Base-by-base conservation (phyloP, 2,797 vertebrate genomes). In the Fringilla coelebs region DNA sequence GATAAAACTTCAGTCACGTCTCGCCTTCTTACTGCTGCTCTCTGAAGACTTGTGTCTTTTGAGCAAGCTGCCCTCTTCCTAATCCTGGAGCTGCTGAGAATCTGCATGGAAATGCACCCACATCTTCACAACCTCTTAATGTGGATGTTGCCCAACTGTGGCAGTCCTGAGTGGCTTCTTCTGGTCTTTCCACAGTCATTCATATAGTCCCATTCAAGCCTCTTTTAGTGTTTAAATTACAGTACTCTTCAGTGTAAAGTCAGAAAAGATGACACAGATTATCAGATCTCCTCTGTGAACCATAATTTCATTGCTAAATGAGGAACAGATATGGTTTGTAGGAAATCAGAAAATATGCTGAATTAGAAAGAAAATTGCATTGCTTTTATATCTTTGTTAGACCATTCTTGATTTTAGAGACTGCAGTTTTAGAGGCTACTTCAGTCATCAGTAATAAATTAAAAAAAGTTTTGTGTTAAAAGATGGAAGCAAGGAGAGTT, bases 141-240 rank as follows among this genome's bases (percentile, higher is more conserved):
- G 36, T 0, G 55, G 31, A 12, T 40, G 17, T 13, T 80, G 6
- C 15, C 34, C 24, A 67, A 0, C 14, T 29, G 21, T 49, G 26
- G 11, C 32, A 24, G 38, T 57, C 18, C 73, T 48, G 31, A 10
- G 32, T 20, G 25, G 8, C 17, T 73, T n/a, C 54, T 84, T 80
- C 77, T 84, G 28, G 12, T 52, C 38, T 70, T 88, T 43, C 48
- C 65, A 66, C 9, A 40, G 20, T 36, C 40, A 74, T 77, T 63
- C 38, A 46, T 3, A 11, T 0, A 29, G 24, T 20, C 8, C 12
- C 17, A 38, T 11, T 45, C 6, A 1, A 25, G 55, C 11, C 9
- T 66, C 9, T 54, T 65, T 85, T 62, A 54, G 26, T 15, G 22
- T 46, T 79, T 54, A 5, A 29, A 22, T 48, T 43, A 52, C 18